Conservation (phyloP, 2,113 vertebrate genomes). For the Eudyptes chrysolophus region DNA sequence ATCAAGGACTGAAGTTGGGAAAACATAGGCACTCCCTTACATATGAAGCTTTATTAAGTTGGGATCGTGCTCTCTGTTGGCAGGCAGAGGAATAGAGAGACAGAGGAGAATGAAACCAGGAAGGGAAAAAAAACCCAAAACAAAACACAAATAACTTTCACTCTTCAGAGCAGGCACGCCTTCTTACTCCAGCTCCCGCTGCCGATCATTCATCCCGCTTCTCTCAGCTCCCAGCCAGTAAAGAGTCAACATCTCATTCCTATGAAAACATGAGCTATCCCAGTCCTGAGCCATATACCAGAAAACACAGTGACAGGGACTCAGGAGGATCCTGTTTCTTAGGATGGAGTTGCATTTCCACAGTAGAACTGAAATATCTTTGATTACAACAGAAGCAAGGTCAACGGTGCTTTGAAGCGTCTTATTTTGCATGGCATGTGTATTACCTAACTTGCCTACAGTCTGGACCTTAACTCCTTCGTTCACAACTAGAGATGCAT, state of each 20-base stretch:
- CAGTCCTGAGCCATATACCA: neutral
- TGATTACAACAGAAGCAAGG: conserved; percentile 22
- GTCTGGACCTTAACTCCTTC: conserved; percentile 30
- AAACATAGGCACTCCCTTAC: conserved; percentile 63
- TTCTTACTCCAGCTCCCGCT: conserved; percentile 51
- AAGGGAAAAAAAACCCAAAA: neutral
- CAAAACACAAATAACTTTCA: conserved; percentile 65
- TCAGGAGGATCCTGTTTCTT: neutral
- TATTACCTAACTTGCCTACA: neutral
- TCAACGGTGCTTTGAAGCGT: neutral
- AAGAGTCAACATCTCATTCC: conserved; percentile 31
- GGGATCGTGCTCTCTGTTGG: conserved; percentile 83
- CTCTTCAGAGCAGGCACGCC: conserved; percentile 53
- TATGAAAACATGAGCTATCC: conserved; percentile 15
- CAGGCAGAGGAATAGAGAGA: conserved; percentile 64
- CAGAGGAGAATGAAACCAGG: conserved; percentile 17
- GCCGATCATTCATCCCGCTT: conserved; percentile 52
- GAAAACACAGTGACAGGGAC: conserved; percentile 1
- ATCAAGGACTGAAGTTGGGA: conserved; percentile 42
- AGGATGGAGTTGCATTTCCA: neutral
- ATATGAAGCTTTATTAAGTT: conserved; percentile 29
- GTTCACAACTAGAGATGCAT: neutral
- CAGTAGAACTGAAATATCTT: neutral
- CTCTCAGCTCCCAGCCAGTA: conserved; percentile 23
- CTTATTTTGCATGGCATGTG: neutral